Conservation (phyloP, 2,113 vertebrate genomes). For the Plectropomus leopardus region DNA sequence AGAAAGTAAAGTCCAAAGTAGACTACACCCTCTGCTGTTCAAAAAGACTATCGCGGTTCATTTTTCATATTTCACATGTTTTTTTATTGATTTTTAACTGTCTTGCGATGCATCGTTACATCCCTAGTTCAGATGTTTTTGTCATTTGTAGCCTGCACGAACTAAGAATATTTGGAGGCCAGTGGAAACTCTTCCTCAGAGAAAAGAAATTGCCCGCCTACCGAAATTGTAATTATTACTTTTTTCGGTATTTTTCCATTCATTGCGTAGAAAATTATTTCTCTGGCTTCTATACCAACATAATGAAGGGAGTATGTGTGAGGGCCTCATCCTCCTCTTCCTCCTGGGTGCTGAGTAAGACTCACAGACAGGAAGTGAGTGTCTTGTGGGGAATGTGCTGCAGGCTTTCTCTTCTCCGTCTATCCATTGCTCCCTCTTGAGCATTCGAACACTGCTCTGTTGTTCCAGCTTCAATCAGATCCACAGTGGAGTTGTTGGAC, state of each 20-base stretch:
- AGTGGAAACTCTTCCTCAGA: slow-evolving; percentile 7
- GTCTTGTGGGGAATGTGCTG: slow-evolving; percentile 83
- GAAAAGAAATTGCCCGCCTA: neutral
- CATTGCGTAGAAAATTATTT: slow-evolving; percentile 12
- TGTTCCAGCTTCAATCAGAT: slow-evolving; percentile 71
- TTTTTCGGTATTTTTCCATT: neutral
- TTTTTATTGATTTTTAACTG: no score
- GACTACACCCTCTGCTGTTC: no score
- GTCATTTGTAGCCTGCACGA: neutral
- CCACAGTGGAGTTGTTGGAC: slow-evolving; percentile 42
- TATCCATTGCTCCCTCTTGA: slow-evolving; percentile 53
- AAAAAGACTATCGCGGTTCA: no score
- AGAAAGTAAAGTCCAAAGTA: no score
- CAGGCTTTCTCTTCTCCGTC: slow-evolving; percentile 65
- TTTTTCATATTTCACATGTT: no score
- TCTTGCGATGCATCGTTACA: no score
- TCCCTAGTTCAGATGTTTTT: no score
- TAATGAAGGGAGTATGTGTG: slow-evolving; percentile 44
- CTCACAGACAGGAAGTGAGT: slow-evolving; percentile 83
- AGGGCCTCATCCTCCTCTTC: slow-evolving; percentile 62
- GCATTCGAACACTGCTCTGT: slow-evolving; percentile 74
- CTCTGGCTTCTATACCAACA: slow-evolving; percentile 15
- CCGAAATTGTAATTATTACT: neutral
- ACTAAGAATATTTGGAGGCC: neutral
- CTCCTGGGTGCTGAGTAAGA: slow-evolving; percentile 78